phyloP scores from a whole-genome alignment of 64 coral and sea anemone genomes.

The Acropora yongei region DNA sequence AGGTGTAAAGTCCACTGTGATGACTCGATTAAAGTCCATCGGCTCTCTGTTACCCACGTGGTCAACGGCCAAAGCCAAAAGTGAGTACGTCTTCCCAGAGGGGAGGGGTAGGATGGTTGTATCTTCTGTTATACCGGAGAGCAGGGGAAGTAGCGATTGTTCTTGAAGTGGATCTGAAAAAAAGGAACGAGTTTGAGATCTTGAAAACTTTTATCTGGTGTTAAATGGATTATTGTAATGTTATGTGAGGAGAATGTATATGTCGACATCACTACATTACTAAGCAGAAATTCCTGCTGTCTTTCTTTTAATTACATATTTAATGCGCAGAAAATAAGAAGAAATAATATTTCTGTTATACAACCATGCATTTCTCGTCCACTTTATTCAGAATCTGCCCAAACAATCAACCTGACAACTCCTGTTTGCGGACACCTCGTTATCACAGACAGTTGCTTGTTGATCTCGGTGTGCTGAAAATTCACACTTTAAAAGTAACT shows the following conservation, averaged over 20 bases:
- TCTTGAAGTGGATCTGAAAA: slow-evolving; percentile 21
- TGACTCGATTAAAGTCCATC: background rate
- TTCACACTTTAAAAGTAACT: too few species aligned
- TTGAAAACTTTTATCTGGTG: background rate
- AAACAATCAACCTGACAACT: too few species aligned
- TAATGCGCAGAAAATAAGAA: too few species aligned
- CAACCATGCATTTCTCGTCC: too few species aligned
- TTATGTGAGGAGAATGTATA: background rate
- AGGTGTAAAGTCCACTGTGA: slow-evolving; percentile 44
- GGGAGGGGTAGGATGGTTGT: slow-evolving; percentile 63
- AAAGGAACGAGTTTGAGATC: background rate
- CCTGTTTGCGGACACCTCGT: too few species aligned
- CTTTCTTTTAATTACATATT: too few species aligned
- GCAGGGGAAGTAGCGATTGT: slow-evolving; percentile 13
- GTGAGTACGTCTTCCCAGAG: slow-evolving; percentile 54
- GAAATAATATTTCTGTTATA: too few species aligned
- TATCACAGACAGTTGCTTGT: too few species aligned
- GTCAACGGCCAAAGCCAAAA: slow-evolving; percentile 65
- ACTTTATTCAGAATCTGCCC: too few species aligned
- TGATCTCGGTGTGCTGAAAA: too few species aligned
- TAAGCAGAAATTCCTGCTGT: background rate
- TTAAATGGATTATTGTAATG: background rate
- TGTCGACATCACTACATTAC: background rate
- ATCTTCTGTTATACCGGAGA: slow-evolving; percentile 62
- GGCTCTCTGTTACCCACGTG: slow-evolving; percentile 76